Evolutionary conservation across 2,888 invertebrate species (phyloP), one percentile per base, ranked within the genome.

Genomic region (Drosophila mimica): DNA sequence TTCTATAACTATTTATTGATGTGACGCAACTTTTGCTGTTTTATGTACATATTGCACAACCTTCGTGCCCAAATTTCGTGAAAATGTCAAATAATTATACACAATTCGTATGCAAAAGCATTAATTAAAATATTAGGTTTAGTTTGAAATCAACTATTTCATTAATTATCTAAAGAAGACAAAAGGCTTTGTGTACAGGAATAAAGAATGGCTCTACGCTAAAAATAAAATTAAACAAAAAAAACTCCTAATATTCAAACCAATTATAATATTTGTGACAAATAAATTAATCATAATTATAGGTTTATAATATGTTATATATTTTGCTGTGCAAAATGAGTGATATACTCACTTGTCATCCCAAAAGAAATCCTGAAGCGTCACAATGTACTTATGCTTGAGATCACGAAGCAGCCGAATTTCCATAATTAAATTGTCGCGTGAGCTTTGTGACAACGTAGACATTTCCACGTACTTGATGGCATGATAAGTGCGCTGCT

Each of bases 351-450:
- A 96, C 96, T 94, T 95, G 40, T 95, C 95, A 83, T 96, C 96
- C 96, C 96, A 96, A 4, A 95, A 95, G 83, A 98, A 98, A 89
- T 98, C 96, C 88, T 95, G 95, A 94, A 98, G 95, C 60, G 96
- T 95, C 0, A 98, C 97, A 58, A 98, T 97, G 88, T 97, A 95
- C 2, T 96, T 95, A 92, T 98, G 97, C 28, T 95, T 95, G 0
- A 98, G 93, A 1, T 95, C 95, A 91, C 97, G 97, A 80, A 98
- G 93, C 28, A 98, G 93, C 40, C 95, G 94, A 43, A 98, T 98
- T 94, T 98, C 98, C 0, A 96, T 96, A 54, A 98, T 94, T 28
- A 98, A 94, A 93, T 97, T 97, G 90, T 97, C 97, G 9, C 96
- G 95, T 0, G 97, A 96, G 0, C 95, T 93, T 65, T 95, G 95